phyloP scores from a whole-genome alignment of 1,140 invertebrate genomes.

The Prorops nasuta region DNA sequence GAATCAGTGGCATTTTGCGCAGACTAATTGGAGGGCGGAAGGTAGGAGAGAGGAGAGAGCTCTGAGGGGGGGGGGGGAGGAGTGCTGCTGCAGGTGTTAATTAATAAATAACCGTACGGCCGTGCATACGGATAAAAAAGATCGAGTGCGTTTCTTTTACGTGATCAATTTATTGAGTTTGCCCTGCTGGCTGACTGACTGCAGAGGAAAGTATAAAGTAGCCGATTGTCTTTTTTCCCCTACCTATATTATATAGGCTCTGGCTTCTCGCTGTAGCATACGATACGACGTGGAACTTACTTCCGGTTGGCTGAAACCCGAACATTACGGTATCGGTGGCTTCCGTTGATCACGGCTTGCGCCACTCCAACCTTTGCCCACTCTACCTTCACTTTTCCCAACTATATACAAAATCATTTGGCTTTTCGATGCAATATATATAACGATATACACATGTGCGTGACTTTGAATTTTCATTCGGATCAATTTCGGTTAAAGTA shows the following conservation, averaged over 20 bases:
- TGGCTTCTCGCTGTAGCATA: slow-evolving; percentile 37
- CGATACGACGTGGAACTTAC: slow-evolving; percentile 33
- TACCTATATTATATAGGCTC: too few species aligned
- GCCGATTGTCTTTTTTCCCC: slow-evolving; percentile 6
- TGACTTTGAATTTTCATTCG: too few species aligned
- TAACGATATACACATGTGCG: too few species aligned
- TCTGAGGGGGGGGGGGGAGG: too few species aligned
- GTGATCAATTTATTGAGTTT: slow-evolving; percentile 35
- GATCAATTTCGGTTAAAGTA: too few species aligned
- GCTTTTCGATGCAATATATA: too few species aligned
- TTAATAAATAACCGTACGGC: slow-evolving; percentile 16
- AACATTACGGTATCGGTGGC: slow-evolving; percentile 46
- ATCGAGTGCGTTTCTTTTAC: slow-evolving; percentile 33
- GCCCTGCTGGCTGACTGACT: too few species aligned
- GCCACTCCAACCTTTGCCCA: slow-evolving; percentile 4
- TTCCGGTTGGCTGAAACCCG: slow-evolving; percentile 41
- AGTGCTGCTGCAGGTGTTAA: too few species aligned
- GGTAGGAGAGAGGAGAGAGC: too few species aligned
- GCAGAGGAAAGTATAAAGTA: slow-evolving; percentile 26
- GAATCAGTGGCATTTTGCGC: too few species aligned
- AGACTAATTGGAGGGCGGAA: too few species aligned
- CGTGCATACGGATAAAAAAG: slow-evolving; percentile 26
- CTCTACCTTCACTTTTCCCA: neutral
- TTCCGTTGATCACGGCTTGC: slow-evolving; percentile 35
- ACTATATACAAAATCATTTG: too few species aligned